phyloP scores from a whole-genome alignment of 2,113 vertebrate species.

The Pterocles burchelli region DNA sequence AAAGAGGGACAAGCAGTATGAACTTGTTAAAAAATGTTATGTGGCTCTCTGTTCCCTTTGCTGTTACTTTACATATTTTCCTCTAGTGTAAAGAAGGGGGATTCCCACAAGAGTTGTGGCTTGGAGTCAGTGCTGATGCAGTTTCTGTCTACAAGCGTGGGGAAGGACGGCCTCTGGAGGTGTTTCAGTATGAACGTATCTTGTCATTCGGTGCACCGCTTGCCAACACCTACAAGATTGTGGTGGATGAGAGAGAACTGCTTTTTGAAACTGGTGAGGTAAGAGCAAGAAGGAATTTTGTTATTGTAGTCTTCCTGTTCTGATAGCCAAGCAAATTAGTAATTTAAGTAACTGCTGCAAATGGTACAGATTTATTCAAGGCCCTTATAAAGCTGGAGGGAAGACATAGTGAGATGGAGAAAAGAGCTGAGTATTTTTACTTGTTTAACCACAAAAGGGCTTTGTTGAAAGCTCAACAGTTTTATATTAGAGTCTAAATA shows the following conservation, averaged over 20 bases:
- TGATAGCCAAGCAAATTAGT: not conserved
- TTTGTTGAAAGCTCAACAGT: not conserved
- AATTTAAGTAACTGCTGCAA: not conserved
- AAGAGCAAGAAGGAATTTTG: slow-evolving; percentile 21
- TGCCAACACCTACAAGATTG: slow-evolving; percentile 91
- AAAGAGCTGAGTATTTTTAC: not conserved
- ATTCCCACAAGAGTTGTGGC: slow-evolving; percentile 91
- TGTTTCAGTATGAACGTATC: slow-evolving; percentile 94
- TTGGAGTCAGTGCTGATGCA: slow-evolving; percentile 90
- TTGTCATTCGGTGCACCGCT: slow-evolving; percentile 93
- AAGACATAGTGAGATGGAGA: not conserved
- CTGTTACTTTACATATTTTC: not conserved
- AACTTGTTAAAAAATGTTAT: not conserved
- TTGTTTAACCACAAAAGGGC: not conserved
- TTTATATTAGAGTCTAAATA: not conserved
- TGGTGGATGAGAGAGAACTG: slow-evolving; percentile 91
- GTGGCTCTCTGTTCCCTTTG: not conserved
- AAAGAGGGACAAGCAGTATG: not conserved
- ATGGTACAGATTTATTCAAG: not conserved
- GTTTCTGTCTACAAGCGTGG: slow-evolving; percentile 95
- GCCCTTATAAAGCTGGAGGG: not conserved
- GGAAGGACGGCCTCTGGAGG: slow-evolving; percentile 89
- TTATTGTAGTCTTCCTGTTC: not conserved
- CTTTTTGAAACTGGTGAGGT: slow-evolving; percentile 94
- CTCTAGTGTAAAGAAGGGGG: slow-evolving; percentile 86